Conservation (phyloP, 2,888 invertebrate species). For the Sphaerophoria rueppellii region DNA sequence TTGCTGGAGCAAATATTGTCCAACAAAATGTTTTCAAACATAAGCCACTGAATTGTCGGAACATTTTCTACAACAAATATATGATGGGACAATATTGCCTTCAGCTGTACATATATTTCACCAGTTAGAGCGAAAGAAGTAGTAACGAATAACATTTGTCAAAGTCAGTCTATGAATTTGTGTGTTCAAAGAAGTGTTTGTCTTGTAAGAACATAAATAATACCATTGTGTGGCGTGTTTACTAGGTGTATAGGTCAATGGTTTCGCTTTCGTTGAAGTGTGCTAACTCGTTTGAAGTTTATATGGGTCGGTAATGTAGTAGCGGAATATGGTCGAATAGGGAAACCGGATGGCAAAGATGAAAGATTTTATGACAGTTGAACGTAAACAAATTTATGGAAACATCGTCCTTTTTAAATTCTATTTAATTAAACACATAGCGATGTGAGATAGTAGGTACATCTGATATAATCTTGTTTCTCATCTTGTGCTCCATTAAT, state of each 20-base stretch:
- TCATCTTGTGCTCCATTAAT: background rate
- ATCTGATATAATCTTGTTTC: too few relatives aligned
- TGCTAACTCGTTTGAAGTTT: too few relatives aligned
- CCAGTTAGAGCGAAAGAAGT: constrained; percentile 10
- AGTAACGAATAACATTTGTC: constrained; percentile 41
- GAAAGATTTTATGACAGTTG: too few relatives aligned
- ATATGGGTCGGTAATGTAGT: too few relatives aligned
- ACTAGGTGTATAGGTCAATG: background rate
- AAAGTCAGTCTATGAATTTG: constrained; percentile 26
- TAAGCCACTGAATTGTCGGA: background rate
- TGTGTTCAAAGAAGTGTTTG: constrained; percentile 30
- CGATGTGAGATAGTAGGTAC: too few relatives aligned
- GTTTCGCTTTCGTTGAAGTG: background rate
- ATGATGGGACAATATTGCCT: constrained; percentile 21
- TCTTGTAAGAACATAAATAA: background rate
- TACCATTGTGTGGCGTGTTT: background rate
- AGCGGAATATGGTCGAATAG: too few relatives aligned
- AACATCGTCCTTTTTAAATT: too few relatives aligned
- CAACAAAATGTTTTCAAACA: background rate
- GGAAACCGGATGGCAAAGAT: too few relatives aligned
- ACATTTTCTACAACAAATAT: background rate
- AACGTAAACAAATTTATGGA: too few relatives aligned
- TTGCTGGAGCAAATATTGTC: constrained; percentile 26
- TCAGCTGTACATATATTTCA: constrained; percentile 7
- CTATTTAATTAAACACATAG: too few relatives aligned